A percentile compares a stretch with the other conserved stretches of the same genome.
phyloP scores from a whole-genome alignment of 2,888 invertebrate genomes.

The Eurois occulta region DNA sequence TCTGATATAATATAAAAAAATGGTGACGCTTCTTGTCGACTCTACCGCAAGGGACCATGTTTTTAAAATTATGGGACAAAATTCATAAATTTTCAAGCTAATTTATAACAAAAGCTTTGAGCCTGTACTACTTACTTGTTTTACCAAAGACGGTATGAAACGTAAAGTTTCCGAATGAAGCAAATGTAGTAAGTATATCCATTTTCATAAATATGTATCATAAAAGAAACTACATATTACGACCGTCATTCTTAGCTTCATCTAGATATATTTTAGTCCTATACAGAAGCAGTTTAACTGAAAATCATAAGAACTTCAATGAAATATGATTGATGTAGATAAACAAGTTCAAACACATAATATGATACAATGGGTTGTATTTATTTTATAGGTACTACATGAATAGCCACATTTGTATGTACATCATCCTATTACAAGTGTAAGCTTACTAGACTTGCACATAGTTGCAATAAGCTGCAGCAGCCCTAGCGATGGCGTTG shows the following conservation, averaged over 20 bases:
- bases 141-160: background rate
- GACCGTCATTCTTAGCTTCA: background rate
- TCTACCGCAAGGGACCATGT: background rate
- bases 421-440: conserved; percentile 21
- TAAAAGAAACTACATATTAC: background rate
- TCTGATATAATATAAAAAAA: too few relatives aligned
- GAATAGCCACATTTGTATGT: conserved; percentile 2
- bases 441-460: conserved; percentile 22
- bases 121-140: background rate
- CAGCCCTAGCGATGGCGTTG: conserved; percentile 54
- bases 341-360: conserved; percentile 5
- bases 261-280: background rate
- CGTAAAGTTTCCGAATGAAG: background rate
- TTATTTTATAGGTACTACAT: background rate
- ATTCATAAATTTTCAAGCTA: background rate
- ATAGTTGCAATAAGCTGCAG: conserved; percentile 25
- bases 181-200: background rate
- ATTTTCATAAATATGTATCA: background rate
- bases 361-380: background rate
- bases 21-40: background rate
- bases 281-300: background rate
- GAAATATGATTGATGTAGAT: background rate
- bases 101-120: background rate
- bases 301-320: background rate
- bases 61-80: background rate